These are phyloP conservation scores for Paratrypauchen microcephalus DNA, from an alignment of 2,797 vertebrate species.

Conservation along the genomic window DNA sequence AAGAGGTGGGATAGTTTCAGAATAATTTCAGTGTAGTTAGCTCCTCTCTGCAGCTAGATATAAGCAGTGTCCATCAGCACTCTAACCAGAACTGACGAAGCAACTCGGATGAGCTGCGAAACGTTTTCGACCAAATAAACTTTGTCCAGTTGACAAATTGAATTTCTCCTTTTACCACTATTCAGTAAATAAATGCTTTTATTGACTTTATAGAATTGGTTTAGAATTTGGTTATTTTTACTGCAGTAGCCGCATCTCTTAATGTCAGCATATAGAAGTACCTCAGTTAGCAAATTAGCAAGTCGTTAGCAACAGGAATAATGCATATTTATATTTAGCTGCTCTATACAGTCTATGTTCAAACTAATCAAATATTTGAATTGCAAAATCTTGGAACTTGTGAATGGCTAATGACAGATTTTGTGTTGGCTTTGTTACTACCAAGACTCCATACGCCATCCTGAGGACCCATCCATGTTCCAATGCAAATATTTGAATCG, in stretches of 20 bases:
- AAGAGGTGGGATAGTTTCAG: too few relatives aligned
- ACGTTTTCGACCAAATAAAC: too few relatives aligned
- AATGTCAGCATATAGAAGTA: background rate
- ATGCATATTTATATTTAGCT: background rate
- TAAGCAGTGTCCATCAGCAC: too few relatives aligned
- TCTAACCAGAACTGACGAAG: too few relatives aligned
- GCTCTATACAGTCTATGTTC: slow-evolving; percentile 3
- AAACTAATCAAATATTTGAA: slow-evolving; percentile 11
- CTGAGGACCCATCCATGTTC: slow-evolving; percentile 13
- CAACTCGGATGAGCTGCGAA: too few relatives aligned
- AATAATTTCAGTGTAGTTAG: too few relatives aligned
- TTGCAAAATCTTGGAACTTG: slow-evolving; percentile 4
- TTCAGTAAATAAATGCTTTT: too few relatives aligned
- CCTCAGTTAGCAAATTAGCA: background rate
- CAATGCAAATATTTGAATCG: slow-evolving; percentile 10
- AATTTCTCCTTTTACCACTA: too few relatives aligned
- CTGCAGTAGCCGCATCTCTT: too few relatives aligned
- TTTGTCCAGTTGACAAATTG: too few relatives aligned
- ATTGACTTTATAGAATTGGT: too few relatives aligned
- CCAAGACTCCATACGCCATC: slow-evolving; percentile 1
- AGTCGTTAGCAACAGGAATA: background rate
- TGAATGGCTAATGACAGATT: slow-evolving; percentile 1
- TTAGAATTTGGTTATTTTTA: background rate
- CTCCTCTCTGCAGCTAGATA: too few relatives aligned
- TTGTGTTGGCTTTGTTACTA: background rate